A percentile compares a stretch with the other conserved stretches of the same genome.
These are phyloP conservation scores for Adineta ricciae DNA, from an alignment of 2,888 invertebrate genomes.

Conservation along the genomic window DNA sequence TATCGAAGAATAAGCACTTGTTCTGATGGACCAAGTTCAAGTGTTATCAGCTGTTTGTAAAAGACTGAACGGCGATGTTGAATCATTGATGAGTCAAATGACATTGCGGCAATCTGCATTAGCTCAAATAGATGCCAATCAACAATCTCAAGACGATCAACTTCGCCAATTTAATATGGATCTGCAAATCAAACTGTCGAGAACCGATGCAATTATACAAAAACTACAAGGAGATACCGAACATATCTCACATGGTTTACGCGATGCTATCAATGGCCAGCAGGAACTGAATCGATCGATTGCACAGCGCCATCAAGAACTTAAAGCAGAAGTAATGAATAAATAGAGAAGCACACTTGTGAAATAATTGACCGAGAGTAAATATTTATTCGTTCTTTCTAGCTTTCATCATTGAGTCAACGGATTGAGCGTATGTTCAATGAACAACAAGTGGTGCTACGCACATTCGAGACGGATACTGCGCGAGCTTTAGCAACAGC, in stretches of 20 bases:
- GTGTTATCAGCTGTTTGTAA: slow-evolving; percentile 31
- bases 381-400: too few species aligned
- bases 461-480: slow-evolving; percentile 32
- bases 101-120: not conserved
- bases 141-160: not conserved
- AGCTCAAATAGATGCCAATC: not conserved
- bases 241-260: not conserved
- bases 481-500: slow-evolving; percentile 25
- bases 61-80: slow-evolving; percentile 30
- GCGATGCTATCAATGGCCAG: slow-evolving; percentile 17
- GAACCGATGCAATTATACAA: slow-evolving; percentile 19
- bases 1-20: not conserved
- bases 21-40: slow-evolving; percentile 24
- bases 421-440: slow-evolving; percentile 30
- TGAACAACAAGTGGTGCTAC: slow-evolving; percentile 32
- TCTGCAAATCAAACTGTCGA: slow-evolving; percentile 29
- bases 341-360: too few species aligned
- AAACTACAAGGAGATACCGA: slow-evolving; percentile 23
- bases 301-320: slow-evolving; percentile 24
- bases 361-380: too few species aligned
- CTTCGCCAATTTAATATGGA: slow-evolving; percentile 27
- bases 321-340: slow-evolving; percentile 27
- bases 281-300: slow-evolving; percentile 24
- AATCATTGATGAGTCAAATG: not conserved
- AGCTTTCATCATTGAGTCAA: slow-evolving; percentile 26